Evolutionary conservation across 2,797 vertebrate species (phyloP), one percentile per base, ranked within the genome.

Genomic region (Epinephelus malabaricus): DNA sequence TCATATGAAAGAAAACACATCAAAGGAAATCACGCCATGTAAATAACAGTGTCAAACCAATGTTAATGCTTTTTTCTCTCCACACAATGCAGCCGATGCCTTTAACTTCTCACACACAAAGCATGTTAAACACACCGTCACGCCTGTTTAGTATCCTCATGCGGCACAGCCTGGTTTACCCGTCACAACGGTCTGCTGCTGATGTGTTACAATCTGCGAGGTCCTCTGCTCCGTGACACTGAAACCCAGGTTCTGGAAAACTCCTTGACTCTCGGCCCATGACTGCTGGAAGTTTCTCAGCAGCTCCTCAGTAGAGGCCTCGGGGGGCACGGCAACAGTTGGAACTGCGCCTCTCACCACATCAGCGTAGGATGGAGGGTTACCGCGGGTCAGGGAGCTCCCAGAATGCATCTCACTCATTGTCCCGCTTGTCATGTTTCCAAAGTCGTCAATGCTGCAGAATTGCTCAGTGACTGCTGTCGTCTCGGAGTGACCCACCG

Each of bases 291-390:
- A 97, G 93, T 92, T 97, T 73, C 95, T 94, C 67, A 97, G 90
- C 84, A 97, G 92, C 5, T 96, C 94, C 82, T 96, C 94, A 0
- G 96, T 92, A 23, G 97, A 95, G 77, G 94, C 94, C 18, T 95
- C 93, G 0, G 90, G 81, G 34, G 96, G 92, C 59, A 96, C 92
- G 17, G 89, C 93, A 3, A 96, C 88, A 1, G 94, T 95, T 2
- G 94, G 90, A 46, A 96, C 95, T 0, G 89, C 93, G 23, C 97
- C 97, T 54, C 95, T 92, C 45, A 98, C 96, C 47, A 98, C 97
- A 53, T 98, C 97, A 19, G 97, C 97, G 8, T 98, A 98, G 40
- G 97, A 97, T 0, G 97, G 97, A 15, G 97, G 97, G 61, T 93
- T 96, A 2, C 94, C 96, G 2, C 95, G 94, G 60, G 93, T 88